Evolutionary conservation across 2,797 vertebrate species (phyloP).

Genomic region (Falco berigora): DNA sequence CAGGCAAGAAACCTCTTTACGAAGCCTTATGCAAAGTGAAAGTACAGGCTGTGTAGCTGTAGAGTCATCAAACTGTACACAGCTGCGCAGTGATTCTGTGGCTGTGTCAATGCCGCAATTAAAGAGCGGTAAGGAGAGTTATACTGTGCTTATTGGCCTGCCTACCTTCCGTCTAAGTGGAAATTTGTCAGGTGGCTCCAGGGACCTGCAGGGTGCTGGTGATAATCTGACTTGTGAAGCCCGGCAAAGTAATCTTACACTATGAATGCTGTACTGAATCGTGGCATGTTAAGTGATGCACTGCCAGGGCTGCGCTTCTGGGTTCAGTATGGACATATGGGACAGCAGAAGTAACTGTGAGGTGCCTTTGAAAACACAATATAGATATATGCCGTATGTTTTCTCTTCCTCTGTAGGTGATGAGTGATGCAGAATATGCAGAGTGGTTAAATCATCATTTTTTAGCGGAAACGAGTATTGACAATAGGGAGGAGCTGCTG

Average conservation of each 20-base stretch:
- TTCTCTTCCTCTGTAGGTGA: slow-evolving; percentile 54
- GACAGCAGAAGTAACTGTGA: background rate
- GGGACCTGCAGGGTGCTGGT: background rate
- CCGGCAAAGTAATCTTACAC: background rate
- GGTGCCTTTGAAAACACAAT: background rate
- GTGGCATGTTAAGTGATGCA: background rate
- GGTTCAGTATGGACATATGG: background rate
- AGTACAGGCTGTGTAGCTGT: background rate
- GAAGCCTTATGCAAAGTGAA: background rate
- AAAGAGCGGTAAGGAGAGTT: background rate
- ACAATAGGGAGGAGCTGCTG: slow-evolving; percentile 85
- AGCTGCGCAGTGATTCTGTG: background rate
- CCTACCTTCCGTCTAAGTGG: background rate
- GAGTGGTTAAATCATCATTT: slow-evolving; percentile 83
- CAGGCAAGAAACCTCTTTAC: background rate
- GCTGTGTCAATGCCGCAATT: background rate
- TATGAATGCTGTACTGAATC: background rate
- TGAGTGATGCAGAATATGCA: slow-evolving; percentile 84
- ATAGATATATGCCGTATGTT: background rate
- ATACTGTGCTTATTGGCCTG: background rate
- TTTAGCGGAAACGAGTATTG: slow-evolving; percentile 90
- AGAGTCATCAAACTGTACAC: background rate
- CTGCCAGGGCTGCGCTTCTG: background rate
- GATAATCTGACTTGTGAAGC: background rate
- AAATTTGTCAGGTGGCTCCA: background rate